Base-by-base conservation (phyloP, 2,113 vertebrate species). In the Channa argus region DNA sequence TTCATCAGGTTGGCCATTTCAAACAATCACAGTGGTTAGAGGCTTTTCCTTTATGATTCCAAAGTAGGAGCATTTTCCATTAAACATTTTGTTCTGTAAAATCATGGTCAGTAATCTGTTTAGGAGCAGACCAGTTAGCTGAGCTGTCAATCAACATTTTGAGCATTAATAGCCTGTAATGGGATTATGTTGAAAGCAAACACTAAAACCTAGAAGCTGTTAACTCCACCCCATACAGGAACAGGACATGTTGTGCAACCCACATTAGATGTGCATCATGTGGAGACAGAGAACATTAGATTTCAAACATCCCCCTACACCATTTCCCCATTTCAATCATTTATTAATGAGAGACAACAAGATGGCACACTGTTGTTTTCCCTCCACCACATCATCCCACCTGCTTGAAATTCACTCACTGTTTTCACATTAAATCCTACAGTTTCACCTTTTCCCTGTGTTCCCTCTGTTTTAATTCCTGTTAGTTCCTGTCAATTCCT, bases 291-390 rank as follows among this genome's bases (percentile, higher is more conserved):
- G 46, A 77, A 77, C 33, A 84, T 2, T 75, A 10, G 8, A 72
- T 63, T 74, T 59, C 38, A 75, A 84, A 75, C 38, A 46, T 55
- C n/a, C 67, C 24, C 11, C 49, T 58, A 65, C 77, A 72, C 55
- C 11, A 47, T 63, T 68, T 84, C n/a, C 52, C 61, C 46, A 75
- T 76, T 83, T 87, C 24, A 84, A 75, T 87, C 8, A 59, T 80
- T 87, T 86, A 86, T 85, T 88, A 74, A 79, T 82, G 70, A 70
- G 60, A 77, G 38, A 74, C 50, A 79, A 84, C 63, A 85, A 82
- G 66, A 41, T 63, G 74, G 51, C 43, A 59, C 50, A 44, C 59
- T 52, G 63, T 41, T 82, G 56, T 82, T 80, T 73, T 72, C 43
- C 43, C 43, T 56, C 59, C 38, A 77, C 38, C 3, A 38, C 38